A percentile compares a stretch with the other conserved stretches of the same genome.
phyloP scores from a whole-genome alignment of 2,888 invertebrate species.

The Cremastinae sp. region DNA sequence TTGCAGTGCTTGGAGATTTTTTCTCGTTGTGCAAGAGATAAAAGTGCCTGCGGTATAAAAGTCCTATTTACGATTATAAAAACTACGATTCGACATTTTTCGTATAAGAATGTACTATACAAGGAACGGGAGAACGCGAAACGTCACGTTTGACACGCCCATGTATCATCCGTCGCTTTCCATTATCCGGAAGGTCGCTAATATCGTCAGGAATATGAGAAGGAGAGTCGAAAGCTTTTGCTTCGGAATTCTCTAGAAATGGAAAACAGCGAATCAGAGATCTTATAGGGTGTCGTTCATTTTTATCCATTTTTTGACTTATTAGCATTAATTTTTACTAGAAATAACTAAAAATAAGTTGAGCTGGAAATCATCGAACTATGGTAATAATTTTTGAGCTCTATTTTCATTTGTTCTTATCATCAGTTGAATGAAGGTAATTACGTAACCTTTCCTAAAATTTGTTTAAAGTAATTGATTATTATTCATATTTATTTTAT shows the following conservation, averaged over 20 bases:
- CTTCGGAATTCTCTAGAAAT: slow-evolving; percentile 10
- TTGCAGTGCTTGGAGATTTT: no score
- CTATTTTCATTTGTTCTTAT: no score
- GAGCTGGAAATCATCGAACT: no score
- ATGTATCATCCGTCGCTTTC: slow-evolving; percentile 77
- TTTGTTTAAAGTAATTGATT: no score
- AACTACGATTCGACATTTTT: neutral
- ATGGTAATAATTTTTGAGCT: no score
- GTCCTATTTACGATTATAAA: neutral
- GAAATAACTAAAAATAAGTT: no score
- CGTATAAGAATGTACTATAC: slow-evolving; percentile 58
- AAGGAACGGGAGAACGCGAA: slow-evolving; percentile 57
- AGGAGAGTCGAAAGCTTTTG: slow-evolving; percentile 62
- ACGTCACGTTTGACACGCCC: slow-evolving; percentile 75
- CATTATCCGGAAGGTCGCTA: slow-evolving; percentile 74
- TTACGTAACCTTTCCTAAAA: no score
- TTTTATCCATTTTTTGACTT: neutral
- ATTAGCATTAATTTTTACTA: no score
- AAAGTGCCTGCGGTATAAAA: no score
- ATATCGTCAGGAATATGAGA: slow-evolving; percentile 71
- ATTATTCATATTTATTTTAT: no score
- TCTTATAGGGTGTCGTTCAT: neutral
- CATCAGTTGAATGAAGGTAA: no score
- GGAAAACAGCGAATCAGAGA: slow-evolving; percentile 40
- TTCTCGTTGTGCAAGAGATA: neutral